Conservation (phyloP, 37 sponge, comb jelly and placozoan genomes). For the Petrosia ficiformis region DNA sequence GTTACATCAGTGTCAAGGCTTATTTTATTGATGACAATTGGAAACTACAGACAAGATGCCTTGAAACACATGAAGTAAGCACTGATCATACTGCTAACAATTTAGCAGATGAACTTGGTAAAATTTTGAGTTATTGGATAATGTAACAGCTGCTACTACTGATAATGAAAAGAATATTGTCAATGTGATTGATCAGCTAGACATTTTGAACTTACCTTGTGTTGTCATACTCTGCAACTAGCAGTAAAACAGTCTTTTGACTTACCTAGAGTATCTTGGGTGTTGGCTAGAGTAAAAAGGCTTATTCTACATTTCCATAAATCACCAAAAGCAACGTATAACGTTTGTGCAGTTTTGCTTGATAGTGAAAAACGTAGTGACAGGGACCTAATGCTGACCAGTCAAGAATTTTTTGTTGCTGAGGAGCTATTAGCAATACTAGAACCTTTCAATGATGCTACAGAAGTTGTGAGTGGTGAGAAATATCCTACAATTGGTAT, state of each 20-base stretch:
- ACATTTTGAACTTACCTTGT: constrained; percentile 13
- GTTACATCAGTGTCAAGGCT: constrained; percentile 6
- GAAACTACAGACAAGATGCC: not conserved
- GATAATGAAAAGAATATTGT: constrained; percentile 7
- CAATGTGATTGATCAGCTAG: constrained; percentile 1
- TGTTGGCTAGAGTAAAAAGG: too few species aligned
- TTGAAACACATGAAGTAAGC: constrained; percentile 9
- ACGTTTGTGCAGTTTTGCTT: too few species aligned
- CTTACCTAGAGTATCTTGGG: too few species aligned
- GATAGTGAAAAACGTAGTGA: constrained; percentile 16
- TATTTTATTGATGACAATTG: constrained; percentile 5
- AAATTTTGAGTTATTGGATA: constrained; percentile 9
- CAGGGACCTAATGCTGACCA: constrained; percentile 16
- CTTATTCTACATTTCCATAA: too few species aligned
- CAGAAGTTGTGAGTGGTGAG: not conserved
- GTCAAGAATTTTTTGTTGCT: not conserved
- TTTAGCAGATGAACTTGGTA: not conserved
- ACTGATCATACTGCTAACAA: constrained; percentile 9
- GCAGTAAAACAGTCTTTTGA: too few species aligned
- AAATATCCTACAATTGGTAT: constrained; percentile 10
- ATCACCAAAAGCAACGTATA: too few species aligned
- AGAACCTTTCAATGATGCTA: not conserved
- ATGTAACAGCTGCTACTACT: constrained; percentile 12
- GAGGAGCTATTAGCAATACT: not conserved
- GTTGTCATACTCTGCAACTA: constrained; percentile 20